phyloP scores from a whole-genome alignment of 92 coral and sea anemone genomes.

The Desmophyllum pertusum region DNA sequence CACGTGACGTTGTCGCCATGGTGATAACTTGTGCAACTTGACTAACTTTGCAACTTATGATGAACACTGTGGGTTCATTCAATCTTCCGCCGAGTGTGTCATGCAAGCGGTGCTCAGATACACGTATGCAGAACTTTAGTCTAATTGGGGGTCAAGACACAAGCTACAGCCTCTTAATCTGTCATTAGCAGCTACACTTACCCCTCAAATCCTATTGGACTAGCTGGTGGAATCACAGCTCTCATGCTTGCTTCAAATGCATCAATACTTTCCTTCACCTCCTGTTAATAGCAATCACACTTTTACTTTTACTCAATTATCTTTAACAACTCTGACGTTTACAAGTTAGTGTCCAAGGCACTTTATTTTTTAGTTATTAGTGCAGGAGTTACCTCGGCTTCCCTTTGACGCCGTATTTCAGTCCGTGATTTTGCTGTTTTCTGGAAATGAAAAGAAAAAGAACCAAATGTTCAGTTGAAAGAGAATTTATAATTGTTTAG shows the following conservation, averaged over 20 bases:
- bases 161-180: background rate
- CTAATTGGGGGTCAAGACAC: too few relatives aligned
- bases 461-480: background rate
- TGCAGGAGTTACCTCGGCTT: constrained; percentile 97
- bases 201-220: constrained; percentile 86
- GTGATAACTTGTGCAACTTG: too few relatives aligned
- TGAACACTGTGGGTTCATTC: too few relatives aligned
- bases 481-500: background rate
- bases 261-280: constrained; percentile 84
- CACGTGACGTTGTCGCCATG: too few relatives aligned
- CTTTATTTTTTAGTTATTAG: too few relatives aligned
- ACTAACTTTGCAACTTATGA: too few relatives aligned
- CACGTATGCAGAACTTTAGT: too few relatives aligned
- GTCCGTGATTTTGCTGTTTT: constrained; percentile 82
- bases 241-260: constrained; percentile 90
- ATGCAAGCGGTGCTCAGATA: too few relatives aligned
- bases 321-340: background rate
- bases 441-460: constrained; percentile 41
- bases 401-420: constrained; percentile 86
- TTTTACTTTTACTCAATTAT: background rate
- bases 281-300: constrained; percentile 51
- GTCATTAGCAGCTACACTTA: constrained; percentile 21
- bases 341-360: background rate
- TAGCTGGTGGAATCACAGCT: constrained; percentile 83
- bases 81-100: too few relatives aligned